Percentiles rank a stretch among this genome's conserved stretches.
Evolutionary conservation across 2,888 invertebrate genomes (phyloP).

Genomic region (Drosophila algonquin): DNA sequence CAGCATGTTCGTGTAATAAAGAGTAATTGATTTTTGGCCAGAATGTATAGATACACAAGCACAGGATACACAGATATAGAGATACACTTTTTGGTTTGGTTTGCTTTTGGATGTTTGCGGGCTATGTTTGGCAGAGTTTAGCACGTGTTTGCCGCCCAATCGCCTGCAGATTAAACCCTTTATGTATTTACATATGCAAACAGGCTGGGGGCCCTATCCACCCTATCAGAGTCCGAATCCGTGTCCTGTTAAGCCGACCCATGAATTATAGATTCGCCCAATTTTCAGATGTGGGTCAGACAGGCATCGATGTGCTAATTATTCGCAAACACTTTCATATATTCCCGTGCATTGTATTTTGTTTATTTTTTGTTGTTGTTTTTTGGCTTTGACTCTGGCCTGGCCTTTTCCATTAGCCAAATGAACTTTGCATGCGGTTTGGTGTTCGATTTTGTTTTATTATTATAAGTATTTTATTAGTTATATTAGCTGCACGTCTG

Average conservation of each 20-base stretch:
- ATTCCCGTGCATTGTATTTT: slow-evolving; percentile 7
- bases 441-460: slow-evolving; percentile 20
- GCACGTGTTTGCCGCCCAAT: slow-evolving; percentile 52
- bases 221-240: neutral
- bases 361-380: slow-evolving; percentile 13
- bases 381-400: slow-evolving; percentile 34
- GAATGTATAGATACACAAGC: slow-evolving; percentile 4
- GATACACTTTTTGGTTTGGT: slow-evolving; percentile 37
- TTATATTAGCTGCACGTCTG: slow-evolving; percentile 52
- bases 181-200: slow-evolving; percentile 47
- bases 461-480: slow-evolving; percentile 2
- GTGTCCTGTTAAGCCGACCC: slow-evolving; percentile 15
- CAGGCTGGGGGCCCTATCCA: slow-evolving; percentile 1
- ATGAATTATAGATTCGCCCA: slow-evolving; percentile 47
- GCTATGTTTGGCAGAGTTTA: slow-evolving; percentile 49
- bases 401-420: slow-evolving; percentile 44
- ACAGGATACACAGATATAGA: slow-evolving; percentile 4
- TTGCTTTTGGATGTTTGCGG: slow-evolving; percentile 7
- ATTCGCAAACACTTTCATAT: slow-evolving; percentile 24
- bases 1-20: slow-evolving; percentile 43
- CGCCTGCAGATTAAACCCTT: slow-evolving; percentile 34
- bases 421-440: slow-evolving; percentile 51
- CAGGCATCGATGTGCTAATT: slow-evolving; percentile 32
- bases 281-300: slow-evolving; percentile 38
- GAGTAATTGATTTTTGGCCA: slow-evolving; percentile 47